phyloP scores from a whole-genome alignment of 1,140 invertebrate species.

The Drosophila dunni region DNA sequence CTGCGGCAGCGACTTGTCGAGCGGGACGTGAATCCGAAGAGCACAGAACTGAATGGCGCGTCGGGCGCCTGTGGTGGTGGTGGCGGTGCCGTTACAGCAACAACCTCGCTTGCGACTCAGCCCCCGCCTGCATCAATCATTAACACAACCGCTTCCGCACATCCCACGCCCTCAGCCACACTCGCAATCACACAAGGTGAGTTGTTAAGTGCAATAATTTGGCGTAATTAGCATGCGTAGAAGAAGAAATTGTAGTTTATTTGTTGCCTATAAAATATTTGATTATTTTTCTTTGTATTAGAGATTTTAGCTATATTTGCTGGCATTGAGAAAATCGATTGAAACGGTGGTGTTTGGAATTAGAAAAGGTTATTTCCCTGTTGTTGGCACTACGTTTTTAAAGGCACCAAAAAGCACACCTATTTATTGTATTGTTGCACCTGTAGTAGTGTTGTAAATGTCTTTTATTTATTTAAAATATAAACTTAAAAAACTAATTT shows the following conservation, averaged over 20 bases:
- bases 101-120: constrained; percentile 54
- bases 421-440: not conserved
- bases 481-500: not conserved
- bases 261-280: not conserved
- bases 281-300: constrained; percentile 36
- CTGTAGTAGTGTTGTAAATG: not conserved
- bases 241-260: no score
- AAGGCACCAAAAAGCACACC: not conserved
- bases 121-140: constrained; percentile 61
- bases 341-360: constrained; percentile 41
- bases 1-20: constrained; percentile 92
- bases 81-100: constrained; percentile 24
- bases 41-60: constrained; percentile 85
- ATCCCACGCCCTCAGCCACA: constrained; percentile 76
- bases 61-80: constrained; percentile 63
- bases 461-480: not conserved
- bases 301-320: constrained; percentile 80
- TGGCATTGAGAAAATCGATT: constrained; percentile 79
- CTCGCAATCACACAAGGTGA: constrained; percentile 86
- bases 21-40: constrained; percentile 86
- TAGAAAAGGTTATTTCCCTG: constrained; percentile 56
- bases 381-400: constrained; percentile 5
- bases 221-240: constrained; percentile 28
- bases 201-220: constrained; percentile 13
- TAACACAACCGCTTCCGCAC: constrained; percentile 61